These are phyloP conservation scores for Parapristionchus giblindavisi DNA, from an alignment of 2,888 invertebrate genomes.

Conservation along the genomic window DNA sequence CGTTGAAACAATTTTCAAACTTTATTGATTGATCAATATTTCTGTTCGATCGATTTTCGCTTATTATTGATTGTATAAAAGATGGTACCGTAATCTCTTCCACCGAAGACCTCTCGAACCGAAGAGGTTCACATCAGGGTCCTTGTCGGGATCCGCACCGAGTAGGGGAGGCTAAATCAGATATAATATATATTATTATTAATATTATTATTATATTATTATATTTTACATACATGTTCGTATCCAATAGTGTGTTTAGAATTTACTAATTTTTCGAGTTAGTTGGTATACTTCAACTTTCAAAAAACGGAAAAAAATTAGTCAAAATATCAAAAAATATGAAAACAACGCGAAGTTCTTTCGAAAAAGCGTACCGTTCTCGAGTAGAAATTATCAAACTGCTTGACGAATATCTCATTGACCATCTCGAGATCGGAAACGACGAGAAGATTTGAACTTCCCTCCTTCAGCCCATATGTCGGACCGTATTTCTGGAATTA, in stretches of 20 bases:
- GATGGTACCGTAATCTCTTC: background rate
- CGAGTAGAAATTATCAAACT: constrained; percentile 70
- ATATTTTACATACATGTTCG: background rate
- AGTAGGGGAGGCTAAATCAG: background rate
- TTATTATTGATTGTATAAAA: background rate
- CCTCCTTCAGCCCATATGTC: constrained; percentile 41
- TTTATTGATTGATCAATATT: too few relatives aligned
- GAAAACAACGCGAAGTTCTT: too few relatives aligned
- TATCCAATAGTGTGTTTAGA: background rate
- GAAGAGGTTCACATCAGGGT: constrained; percentile 3
- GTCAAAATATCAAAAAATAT: too few relatives aligned
- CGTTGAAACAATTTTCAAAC: too few relatives aligned
- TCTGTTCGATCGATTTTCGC: too few relatives aligned
- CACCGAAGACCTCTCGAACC: constrained; percentile 4
- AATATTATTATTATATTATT: background rate
- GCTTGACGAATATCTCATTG: constrained; percentile 70
- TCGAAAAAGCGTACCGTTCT: too few relatives aligned
- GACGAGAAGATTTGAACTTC: constrained; percentile 62
- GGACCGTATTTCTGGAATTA: constrained; percentile 38
- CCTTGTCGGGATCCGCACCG: constrained; percentile 1
- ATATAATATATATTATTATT: too few relatives aligned
- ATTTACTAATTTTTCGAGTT: too few relatives aligned
- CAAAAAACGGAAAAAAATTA: too few relatives aligned
- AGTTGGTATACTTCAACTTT: too few relatives aligned
- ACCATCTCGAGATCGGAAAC: constrained; percentile 69